Evolutionary conservation across 2,797 vertebrate genomes (phyloP).

Genomic region (Apodemus agrarius): DNA sequence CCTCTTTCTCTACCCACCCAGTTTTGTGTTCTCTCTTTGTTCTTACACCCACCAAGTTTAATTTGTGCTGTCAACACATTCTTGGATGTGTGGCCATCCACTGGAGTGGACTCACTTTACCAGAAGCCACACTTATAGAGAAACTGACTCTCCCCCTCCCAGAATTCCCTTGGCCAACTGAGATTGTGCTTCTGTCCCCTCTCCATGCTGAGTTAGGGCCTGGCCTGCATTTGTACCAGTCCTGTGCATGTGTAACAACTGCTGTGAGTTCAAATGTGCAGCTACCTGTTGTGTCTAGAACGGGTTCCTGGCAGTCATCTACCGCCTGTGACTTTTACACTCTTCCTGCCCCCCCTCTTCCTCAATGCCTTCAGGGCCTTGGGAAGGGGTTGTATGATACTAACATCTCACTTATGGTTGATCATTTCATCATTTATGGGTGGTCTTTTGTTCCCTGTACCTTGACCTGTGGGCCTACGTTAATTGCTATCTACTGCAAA

Average conservation of each 20-base stretch:
- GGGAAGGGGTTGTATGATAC: neutral
- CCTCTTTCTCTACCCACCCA: neutral
- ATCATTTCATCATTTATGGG: neutral
- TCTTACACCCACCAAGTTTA: neutral
- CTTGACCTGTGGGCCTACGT: neutral
- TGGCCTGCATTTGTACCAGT: neutral
- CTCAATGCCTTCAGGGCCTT: too few relatives aligned
- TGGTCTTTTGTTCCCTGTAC: neutral
- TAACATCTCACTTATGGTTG: neutral
- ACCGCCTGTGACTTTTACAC: too few relatives aligned
- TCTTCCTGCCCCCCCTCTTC: neutral
- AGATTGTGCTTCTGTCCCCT: neutral
- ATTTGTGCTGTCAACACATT: neutral
- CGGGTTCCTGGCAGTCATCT: too few relatives aligned
- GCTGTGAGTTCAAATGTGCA: neutral
- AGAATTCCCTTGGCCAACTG: neutral
- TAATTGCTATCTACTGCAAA: neutral
- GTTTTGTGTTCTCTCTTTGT: neutral
- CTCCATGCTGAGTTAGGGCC: neutral
- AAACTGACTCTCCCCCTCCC: neutral
- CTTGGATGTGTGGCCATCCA: neutral
- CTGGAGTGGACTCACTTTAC: neutral
- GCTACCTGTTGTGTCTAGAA: neutral
- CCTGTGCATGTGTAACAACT: neutral
- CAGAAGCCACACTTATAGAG: neutral